phyloP scores from a whole-genome alignment of 2,888 invertebrate species.

The Lochmaea crataegi region DNA sequence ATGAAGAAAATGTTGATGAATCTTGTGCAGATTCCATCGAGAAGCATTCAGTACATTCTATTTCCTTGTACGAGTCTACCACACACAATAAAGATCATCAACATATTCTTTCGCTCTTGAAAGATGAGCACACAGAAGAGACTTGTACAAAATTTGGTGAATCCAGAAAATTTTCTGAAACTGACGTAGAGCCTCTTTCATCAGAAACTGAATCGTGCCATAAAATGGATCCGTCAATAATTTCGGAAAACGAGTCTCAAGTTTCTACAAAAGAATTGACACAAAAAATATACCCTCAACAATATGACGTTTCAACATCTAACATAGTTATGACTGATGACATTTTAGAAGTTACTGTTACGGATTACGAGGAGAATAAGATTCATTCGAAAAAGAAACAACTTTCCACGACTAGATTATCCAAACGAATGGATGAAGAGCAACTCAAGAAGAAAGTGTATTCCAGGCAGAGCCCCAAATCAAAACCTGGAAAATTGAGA shows the following conservation, averaged over 20 bases:
- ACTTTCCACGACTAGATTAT: slow-evolving; percentile 9
- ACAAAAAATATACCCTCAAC: slow-evolving; percentile 12
- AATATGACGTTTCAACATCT: slow-evolving; percentile 51
- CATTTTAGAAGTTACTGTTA: slow-evolving; percentile 63
- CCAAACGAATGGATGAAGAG: slow-evolving; percentile 35
- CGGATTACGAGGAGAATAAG: slow-evolving; percentile 44
- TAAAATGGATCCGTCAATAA: slow-evolving; percentile 52
- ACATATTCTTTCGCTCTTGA: neutral
- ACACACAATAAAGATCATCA: neutral
- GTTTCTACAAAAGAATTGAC: slow-evolving; percentile 55
- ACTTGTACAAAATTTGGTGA: slow-evolving; percentile 44
- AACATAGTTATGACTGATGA: slow-evolving; percentile 65
- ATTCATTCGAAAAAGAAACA: neutral
- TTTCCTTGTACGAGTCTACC: neutral
- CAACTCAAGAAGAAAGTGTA: slow-evolving; percentile 32
- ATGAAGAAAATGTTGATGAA: too few species aligned
- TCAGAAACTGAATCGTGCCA: slow-evolving; percentile 60
- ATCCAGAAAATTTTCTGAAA: slow-evolving; percentile 58
- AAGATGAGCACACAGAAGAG: slow-evolving; percentile 18
- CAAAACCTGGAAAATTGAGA: slow-evolving; percentile 19
- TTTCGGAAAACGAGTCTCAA: slow-evolving; percentile 56
- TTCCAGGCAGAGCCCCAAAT: slow-evolving; percentile 32
- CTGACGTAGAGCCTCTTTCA: slow-evolving; percentile 58
- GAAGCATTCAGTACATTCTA: too few species aligned
- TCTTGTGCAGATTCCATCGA: too few species aligned